Base-by-base conservation (phyloP, 37 sponge, comb jelly and placozoan species). In the Chondrilla cf. caribensis region DNA sequence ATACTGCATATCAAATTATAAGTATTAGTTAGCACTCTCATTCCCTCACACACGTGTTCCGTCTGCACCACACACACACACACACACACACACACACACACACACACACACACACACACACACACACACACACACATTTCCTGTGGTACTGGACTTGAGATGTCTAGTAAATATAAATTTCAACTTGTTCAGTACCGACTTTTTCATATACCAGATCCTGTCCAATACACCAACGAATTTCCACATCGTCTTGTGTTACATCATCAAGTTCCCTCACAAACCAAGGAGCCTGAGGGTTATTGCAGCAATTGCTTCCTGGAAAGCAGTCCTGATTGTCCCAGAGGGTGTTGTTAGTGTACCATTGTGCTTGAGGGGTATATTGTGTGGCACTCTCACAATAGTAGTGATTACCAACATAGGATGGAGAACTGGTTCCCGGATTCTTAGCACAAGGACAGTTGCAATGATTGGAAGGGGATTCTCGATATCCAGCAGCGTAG, bases 131-230 rank as follows among this genome's bases (percentile, higher is more conserved):
- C 11, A 11, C 51, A 47, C 11, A 11, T 47, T 14, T 47, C 9
- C 51, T 14, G 11, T 47, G 51, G 51, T 47, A 11, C 51, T 47
- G 51, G 41, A 55, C 2, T 79, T 86, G 31, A 93, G 78, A 36
- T 87, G 81, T 47, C 68, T 67, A 67, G 68, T 29, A 31, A 29
- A 67, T 29, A 33, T 67, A 67, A 4, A 67, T 28, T 67, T 67
- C 68, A 26, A 67, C 1, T 32, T 31, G 68, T 29, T 67, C 68
- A 3, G 35, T 25, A 31, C 68, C 68, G 3, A 67, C 17, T n/a
- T 33, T 67, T n/a, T 67, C 33, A 29, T 67, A 29, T 17, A 1
- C 4, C 11, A 33, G 68, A 8, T 1, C 1, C 29, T 29, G 29
- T 3, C 33, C 68, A 29, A 33, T 29, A 33, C 68, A 67, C 68